A percentile compares a stretch with the other conserved stretches of the same genome.
These are phyloP conservation scores for Pseudonaja textilis DNA, from an alignment of 2,113 vertebrate species.

Conservation along the genomic window DNA sequence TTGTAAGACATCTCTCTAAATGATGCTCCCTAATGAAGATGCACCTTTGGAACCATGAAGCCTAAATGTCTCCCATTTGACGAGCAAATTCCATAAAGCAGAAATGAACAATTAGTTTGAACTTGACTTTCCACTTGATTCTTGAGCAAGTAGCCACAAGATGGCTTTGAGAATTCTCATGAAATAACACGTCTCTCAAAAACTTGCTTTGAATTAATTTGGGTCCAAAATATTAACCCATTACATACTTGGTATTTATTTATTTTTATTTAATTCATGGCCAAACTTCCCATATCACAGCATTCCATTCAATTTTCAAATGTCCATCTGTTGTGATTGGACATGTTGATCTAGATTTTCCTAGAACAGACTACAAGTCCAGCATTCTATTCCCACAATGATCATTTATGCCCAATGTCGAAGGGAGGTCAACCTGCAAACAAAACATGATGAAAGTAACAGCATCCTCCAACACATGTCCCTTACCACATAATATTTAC, in stretches of 20 bases:
- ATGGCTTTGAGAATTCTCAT: background rate
- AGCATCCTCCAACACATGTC: background rate
- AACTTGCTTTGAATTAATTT: background rate
- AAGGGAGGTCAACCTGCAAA: background rate
- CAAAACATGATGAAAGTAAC: background rate
- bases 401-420: background rate
- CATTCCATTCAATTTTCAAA: background rate
- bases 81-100: background rate
- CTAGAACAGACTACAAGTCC: background rate
- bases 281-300: background rate
- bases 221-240: background rate
- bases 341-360: background rate
- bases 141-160: constrained; percentile 12
- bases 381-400: background rate
- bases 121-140: constrained; percentile 23
- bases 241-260: background rate
- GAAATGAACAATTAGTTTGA: constrained; percentile 32
- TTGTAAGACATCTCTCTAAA: constrained; percentile 46
- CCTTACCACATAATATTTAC: background rate
- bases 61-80: constrained; percentile 4
- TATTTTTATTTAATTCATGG: constrained; percentile 15
- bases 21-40: background rate
- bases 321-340: background rate
- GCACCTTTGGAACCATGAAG: constrained; percentile 24
- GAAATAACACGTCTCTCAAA: background rate